phyloP scores from a whole-genome alignment of 2,113 vertebrate species.

The Pseudonaja textilis region DNA sequence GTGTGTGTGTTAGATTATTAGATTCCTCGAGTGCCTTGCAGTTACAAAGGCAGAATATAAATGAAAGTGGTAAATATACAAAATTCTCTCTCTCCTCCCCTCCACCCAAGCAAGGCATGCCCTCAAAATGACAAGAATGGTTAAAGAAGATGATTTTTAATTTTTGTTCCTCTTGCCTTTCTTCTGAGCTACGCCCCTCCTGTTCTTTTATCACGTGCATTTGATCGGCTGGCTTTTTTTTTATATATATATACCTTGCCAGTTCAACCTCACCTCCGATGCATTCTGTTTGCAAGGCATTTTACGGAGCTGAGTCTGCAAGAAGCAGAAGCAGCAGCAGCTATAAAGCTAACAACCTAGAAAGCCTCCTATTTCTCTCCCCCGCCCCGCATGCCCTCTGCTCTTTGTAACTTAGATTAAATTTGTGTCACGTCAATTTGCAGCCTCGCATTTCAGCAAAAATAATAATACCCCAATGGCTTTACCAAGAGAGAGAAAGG shows the following conservation, averaged over 20 bases:
- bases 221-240: constrained; percentile 66
- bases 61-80: neutral
- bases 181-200: constrained; percentile 48
- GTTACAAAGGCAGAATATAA: neutral
- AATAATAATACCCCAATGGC: constrained; percentile 23
- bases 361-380: constrained; percentile 35
- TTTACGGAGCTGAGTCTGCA: constrained; percentile 59
- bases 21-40: neutral
- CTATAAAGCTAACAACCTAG: constrained; percentile 46
- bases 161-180: constrained; percentile 37
- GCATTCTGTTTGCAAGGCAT: constrained; percentile 54
- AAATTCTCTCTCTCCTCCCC: neutral
- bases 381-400: constrained; percentile 21
- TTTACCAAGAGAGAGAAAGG: constrained; percentile 24
- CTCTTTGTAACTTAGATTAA: constrained; percentile 35
- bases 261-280: constrained; percentile 51
- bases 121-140: neutral
- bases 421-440: constrained; percentile 33
- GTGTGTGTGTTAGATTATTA: neutral
- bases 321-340: neutral
- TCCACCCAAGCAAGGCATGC: neutral
- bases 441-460: constrained; percentile 33
- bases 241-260: constrained; percentile 58
- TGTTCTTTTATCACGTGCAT: constrained; percentile 51
- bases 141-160: constrained; percentile 1